Percentiles rank a stretch among this genome's conserved stretches.
Evolutionary conservation across 2,797 vertebrate genomes (phyloP).

Genomic region (Onychomys torridus): DNA sequence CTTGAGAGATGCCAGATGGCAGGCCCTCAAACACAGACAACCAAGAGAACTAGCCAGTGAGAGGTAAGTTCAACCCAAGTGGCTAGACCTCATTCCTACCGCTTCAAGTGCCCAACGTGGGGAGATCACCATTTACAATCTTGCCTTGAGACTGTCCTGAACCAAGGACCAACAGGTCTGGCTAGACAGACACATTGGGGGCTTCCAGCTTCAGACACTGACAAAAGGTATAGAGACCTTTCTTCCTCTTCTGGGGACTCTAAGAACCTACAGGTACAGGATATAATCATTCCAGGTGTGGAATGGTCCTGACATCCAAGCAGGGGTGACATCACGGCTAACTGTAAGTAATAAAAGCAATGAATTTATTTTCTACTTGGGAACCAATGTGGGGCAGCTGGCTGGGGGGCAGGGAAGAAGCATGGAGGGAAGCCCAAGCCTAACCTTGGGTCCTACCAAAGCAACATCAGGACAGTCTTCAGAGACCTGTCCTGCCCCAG

Average conservation of each 20-base stretch:
- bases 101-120: background rate
- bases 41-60: background rate
- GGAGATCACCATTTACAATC: background rate
- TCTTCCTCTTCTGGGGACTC: background rate
- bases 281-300: background rate
- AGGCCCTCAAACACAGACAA: background rate
- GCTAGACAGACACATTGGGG: background rate
- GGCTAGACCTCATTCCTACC: background rate
- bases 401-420: background rate
- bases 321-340: background rate
- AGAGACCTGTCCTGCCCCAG: background rate
- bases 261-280: background rate
- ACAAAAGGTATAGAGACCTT: background rate
- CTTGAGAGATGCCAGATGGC: background rate
- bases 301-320: background rate
- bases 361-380: background rate
- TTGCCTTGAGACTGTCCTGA: background rate
- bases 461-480: background rate
- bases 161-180: background rate
- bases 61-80: background rate
- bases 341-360: background rate
- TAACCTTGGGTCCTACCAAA: background rate
- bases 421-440: background rate
- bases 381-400: background rate
- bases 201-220: background rate